These are phyloP conservation scores for Chalcis sispes DNA, from an alignment of 2,888 invertebrate genomes.

Conservation along the genomic window DNA sequence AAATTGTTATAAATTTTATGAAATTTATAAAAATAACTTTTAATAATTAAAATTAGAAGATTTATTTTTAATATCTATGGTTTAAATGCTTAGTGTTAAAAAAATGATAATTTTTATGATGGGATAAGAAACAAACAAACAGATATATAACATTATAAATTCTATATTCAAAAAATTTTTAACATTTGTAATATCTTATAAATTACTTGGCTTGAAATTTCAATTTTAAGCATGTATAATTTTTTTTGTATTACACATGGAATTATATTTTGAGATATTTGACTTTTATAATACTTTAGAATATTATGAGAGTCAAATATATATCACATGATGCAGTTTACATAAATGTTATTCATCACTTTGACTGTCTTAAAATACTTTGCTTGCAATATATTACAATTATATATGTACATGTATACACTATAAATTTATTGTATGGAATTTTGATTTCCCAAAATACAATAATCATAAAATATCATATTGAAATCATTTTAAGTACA, in stretches of 20 bases:
- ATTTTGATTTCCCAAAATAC: constrained; percentile 22
- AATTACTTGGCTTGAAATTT: neutral
- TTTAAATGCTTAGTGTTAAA: too few relatives aligned
- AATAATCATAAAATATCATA: too few relatives aligned
- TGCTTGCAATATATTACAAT: constrained; percentile 8
- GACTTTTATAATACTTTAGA: constrained; percentile 9
- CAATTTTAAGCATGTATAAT: constrained; percentile 13
- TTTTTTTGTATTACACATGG: constrained; percentile 32
- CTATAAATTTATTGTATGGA: neutral
- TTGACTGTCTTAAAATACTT: neutral
- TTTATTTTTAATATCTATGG: too few relatives aligned
- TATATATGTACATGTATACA: constrained; percentile 17
- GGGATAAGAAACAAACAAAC: too few relatives aligned
- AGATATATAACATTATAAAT: constrained; percentile 48
- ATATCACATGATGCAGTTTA: constrained; percentile 40
- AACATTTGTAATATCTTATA: constrained; percentile 40
- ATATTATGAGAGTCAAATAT: constrained; percentile 30
- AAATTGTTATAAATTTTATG: neutral
- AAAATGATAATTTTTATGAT: neutral
- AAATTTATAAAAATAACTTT: neutral
- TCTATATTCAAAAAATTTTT: constrained; percentile 47
- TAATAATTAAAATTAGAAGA: too few relatives aligned
- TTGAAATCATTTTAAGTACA: too few relatives aligned
- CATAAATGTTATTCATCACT: constrained; percentile 26
- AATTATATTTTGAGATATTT: constrained; percentile 38